phyloP scores from a whole-genome alignment of 1,140 invertebrate species.

The Periplaneta americana region DNA sequence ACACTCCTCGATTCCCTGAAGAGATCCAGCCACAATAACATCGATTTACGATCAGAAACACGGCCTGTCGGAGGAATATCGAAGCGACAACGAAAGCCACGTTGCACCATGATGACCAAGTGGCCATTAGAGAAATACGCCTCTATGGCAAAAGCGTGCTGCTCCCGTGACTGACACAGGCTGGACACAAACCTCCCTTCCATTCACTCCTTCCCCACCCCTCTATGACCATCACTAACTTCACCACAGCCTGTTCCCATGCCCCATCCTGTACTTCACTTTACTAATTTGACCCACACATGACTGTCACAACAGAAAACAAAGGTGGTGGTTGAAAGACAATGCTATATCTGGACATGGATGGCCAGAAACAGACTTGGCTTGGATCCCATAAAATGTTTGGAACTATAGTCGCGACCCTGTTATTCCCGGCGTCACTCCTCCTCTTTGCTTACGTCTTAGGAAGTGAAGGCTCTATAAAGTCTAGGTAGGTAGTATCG shows the following conservation, averaged over 20 bases:
- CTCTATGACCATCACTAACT: not conserved
- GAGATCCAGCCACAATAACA: not conserved
- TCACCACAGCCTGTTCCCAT: not conserved
- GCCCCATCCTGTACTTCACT: no score
- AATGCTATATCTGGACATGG: no score
- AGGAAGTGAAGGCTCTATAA: no score
- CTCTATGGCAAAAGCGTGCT: not conserved
- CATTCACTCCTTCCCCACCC: not conserved
- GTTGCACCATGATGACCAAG: conserved; percentile 2
- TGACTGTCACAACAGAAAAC: no score
- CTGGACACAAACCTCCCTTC: not conserved
- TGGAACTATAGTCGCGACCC: no score
- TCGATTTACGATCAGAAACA: conserved; percentile 11
- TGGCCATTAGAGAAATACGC: conserved; percentile 8
- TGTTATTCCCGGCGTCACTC: no score
- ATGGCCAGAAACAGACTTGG: no score
- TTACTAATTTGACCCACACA: no score
- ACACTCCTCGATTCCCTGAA: not conserved
- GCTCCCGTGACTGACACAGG: not conserved
- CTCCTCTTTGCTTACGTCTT: no score
- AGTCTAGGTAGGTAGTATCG: no score
- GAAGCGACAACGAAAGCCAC: not conserved
- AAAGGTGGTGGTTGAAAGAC: no score
- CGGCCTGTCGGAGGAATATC: not conserved
- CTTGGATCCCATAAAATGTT: no score